phyloP scores from a whole-genome alignment of 2,888 invertebrate species.

The Lasius fuliginosus region DNA sequence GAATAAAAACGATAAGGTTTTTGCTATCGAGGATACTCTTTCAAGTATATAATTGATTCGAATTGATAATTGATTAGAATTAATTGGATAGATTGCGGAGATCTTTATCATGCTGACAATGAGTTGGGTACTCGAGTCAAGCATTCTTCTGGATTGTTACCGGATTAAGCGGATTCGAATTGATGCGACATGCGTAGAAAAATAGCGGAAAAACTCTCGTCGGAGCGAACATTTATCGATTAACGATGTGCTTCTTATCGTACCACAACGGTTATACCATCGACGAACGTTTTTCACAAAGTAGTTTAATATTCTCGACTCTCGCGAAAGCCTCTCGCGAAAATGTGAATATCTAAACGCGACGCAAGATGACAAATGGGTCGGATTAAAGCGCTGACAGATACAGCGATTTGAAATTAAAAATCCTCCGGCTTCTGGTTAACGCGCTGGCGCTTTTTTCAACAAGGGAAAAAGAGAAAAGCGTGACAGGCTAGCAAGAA shows the following conservation, averaged over 20 bases:
- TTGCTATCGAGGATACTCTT: background rate
- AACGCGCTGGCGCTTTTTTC: conserved; percentile 33
- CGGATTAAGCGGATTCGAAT: background rate
- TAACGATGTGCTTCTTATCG: conserved; percentile 20
- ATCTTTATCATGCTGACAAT: background rate
- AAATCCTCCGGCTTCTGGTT: conserved; percentile 48
- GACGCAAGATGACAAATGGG: conserved; percentile 35
- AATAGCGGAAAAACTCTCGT: background rate
- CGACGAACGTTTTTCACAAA: conserved; percentile 17
- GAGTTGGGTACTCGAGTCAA: background rate
- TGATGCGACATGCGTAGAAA: background rate
- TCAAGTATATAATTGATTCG: background rate
- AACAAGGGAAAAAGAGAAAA: conserved; percentile 8
- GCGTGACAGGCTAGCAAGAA: background rate
- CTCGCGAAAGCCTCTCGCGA: background rate
- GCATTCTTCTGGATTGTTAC: background rate
- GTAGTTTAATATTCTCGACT: conserved; percentile 27
- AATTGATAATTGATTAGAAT: background rate
- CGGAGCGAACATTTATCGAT: conserved; percentile 16
- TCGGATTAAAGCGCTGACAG: conserved; percentile 44
- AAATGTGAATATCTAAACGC: conserved; percentile 22
- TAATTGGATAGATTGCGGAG: background rate
- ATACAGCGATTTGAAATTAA: conserved; percentile 45
- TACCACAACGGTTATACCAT: background rate
- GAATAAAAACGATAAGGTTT: background rate